These are phyloP conservation scores for Ammodytes dubius DNA, from an alignment of 2,113 vertebrate species.

Conservation along the genomic window DNA sequence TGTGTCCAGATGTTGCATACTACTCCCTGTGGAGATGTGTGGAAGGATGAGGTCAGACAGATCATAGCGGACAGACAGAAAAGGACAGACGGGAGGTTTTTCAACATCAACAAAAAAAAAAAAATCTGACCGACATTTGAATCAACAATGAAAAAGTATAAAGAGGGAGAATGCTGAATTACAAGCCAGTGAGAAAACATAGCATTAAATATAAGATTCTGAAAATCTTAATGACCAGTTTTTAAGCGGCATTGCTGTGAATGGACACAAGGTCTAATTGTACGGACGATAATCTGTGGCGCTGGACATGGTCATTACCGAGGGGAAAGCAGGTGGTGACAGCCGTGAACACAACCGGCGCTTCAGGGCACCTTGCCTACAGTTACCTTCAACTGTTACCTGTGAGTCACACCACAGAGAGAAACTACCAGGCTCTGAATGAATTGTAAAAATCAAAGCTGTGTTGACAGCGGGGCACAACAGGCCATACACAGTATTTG, in stretches of 20 bases:
- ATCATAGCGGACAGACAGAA: constrained; percentile 48
- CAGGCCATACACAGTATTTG: neutral
- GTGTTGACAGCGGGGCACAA: constrained; percentile 22
- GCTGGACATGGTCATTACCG: constrained; percentile 44
- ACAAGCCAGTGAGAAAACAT: constrained; percentile 8
- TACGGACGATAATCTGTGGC: constrained; percentile 29
- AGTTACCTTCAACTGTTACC: constrained; percentile 37
- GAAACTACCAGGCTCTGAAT: constrained; percentile 4
- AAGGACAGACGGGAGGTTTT: constrained; percentile 10
- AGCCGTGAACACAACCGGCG: constrained; percentile 46
- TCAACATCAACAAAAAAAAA: constrained; percentile 29
- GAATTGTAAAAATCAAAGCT: constrained; percentile 16
- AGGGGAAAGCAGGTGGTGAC: constrained; percentile 45
- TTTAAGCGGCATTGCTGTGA: neutral
- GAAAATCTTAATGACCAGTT: constrained; percentile 24
- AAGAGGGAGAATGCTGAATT: neutral
- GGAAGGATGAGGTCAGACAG: constrained; percentile 66
- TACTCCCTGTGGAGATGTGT: constrained; percentile 60
- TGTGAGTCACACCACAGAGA: constrained; percentile 9
- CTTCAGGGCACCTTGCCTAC: constrained; percentile 14
- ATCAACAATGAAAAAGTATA: constrained; percentile 10
- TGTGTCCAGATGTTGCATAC: constrained; percentile 62
- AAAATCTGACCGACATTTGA: neutral
- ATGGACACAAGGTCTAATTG: constrained; percentile 19
- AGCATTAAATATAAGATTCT: neutral